These are phyloP conservation scores for Zaprionus inermis DNA, from an alignment of 1,140 invertebrate genomes.

Conservation along the genomic window DNA sequence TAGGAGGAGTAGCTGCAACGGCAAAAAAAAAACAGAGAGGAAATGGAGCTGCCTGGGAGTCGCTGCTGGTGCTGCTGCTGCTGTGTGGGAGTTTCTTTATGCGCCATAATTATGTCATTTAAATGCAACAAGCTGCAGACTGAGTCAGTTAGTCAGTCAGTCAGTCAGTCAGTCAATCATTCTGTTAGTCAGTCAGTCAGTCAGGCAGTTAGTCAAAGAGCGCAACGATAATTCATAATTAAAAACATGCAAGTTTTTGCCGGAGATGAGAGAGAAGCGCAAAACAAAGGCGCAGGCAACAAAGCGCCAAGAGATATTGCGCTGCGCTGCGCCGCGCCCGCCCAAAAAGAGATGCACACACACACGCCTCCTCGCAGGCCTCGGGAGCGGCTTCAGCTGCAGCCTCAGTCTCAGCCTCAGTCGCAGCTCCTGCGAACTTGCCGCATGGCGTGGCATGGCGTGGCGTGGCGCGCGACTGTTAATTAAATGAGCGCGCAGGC, in stretches of 20 bases:
- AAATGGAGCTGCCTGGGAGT: conserved; percentile 55
- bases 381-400: conserved; percentile 22
- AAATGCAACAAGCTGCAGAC: conserved; percentile 76
- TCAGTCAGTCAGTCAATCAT: conserved; percentile 29
- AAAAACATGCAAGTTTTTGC: conserved; percentile 74
- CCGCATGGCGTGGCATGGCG: neutral
- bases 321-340: neutral
- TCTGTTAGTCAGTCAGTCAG: conserved; percentile 27
- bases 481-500: conserved; percentile 82
- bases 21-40: conserved; percentile 16
- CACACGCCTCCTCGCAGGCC: conserved; percentile 49
- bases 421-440: too few species aligned
- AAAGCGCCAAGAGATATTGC: conserved; percentile 15
- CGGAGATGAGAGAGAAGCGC: neutral
- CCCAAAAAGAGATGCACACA: neutral
- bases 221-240: conserved; percentile 79
- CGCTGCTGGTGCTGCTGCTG: conserved; percentile 12
- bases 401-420: conserved; percentile 33
- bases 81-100: conserved; percentile 75
- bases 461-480: conserved; percentile 81
- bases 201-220: conserved; percentile 42
- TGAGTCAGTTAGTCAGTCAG: conserved; percentile 43
- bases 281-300: conserved; percentile 30
- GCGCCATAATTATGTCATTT: conserved; percentile 81
- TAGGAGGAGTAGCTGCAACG: conserved; percentile 9